Evolutionary conservation across 2,113 vertebrate species (phyloP), one percentile per base, ranked within the genome.

Genomic region (Nothobranchius kuhntae): DNA sequence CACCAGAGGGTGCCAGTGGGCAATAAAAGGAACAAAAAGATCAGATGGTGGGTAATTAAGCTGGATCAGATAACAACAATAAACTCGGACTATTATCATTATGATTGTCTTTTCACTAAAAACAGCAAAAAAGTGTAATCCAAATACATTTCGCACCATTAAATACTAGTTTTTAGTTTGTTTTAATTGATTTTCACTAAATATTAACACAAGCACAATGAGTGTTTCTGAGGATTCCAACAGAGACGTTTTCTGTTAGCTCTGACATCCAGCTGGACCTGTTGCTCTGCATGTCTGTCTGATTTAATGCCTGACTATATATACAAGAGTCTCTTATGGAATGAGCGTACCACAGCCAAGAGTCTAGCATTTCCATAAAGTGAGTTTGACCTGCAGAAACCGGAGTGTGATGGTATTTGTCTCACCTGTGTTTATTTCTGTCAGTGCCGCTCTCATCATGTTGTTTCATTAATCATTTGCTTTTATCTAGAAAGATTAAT

Each of bases 1-100:
- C 86, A 88, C 74, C 9, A 82, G 82, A 79, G 82, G 78, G 77
- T 53, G 38, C 59, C 60, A 79, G 63, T 21, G 26, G 50, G 13
- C 65, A 8, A 46, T 53, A 14, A 21, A 52, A 24, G 12, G 17
- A 8, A 21, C 2, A 26, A 42, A 42, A 21, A 2, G 3, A 47
- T 14, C 13, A 14, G 45, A 30, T 30, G 30, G 30, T 30, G 30
- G 3, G 13, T 40, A 40, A 40, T 30, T 30, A 30, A 30, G 30
- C 4, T 40, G 38, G 38, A 40, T 40, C 38, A 8, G 38, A 40
- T 40, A 40, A 40, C 7, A 9, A 40, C 4, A 40, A 40, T 40
- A 4, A 40, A 7, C 38, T 40, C 38, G 7, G 38, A 40, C 38
- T 40, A 7, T 8, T 40, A 40, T 8, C 38, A 40, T 40, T 40